Evolutionary conservation across 2,888 invertebrate genomes (phyloP), one percentile per base, ranked within the genome.

Genomic region (Blomia tropicalis): DNA sequence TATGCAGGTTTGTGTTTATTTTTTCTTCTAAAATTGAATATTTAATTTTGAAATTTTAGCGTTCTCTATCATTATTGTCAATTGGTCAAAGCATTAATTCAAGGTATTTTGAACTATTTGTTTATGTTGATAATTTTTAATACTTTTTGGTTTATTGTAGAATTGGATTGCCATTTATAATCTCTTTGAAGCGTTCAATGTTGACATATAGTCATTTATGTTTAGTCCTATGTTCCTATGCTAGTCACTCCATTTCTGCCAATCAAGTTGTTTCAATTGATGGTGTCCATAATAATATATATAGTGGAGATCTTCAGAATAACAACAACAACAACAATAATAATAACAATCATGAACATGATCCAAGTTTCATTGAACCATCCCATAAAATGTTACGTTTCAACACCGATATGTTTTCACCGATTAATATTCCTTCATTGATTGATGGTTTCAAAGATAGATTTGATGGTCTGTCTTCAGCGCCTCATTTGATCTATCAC

Each of bases 81-180:
- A n/a, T n/a, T n/a, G n/a, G n/a, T n/a, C n/a, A n/a, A n/a, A n/a
- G n/a, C n/a, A n/a, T n/a, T 36, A 36, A 36, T 36, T 36, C 36
- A 11, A 36, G 36, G 36, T 36, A 36, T 36, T 11, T 11, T 7
- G 7, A 36, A 36, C 7, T 36, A 36, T 11, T 36, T 36, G 17
- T 36, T n/a, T n/a, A n/a, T 36, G 36, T 17, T 11, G 17, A 36
- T 36, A 11, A 36, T 17, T 36, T 11, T 36, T 36, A 17, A 36
- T 36, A 36, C 7, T 11, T 36, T 36, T 36, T n/a, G n/a, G n/a
- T n/a, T 17, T 36, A 11, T 36, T 36, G 17, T 36, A 36, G 68
- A 4, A 70, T 74, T 43, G 77, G 77, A 2, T 70, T 71, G 44
- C 78, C 78, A 4, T 76, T 77, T 68, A 70, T 77, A 58, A 69